Conservation (phyloP, 2,888 invertebrate species). For the Coecobrya sp. region DNA sequence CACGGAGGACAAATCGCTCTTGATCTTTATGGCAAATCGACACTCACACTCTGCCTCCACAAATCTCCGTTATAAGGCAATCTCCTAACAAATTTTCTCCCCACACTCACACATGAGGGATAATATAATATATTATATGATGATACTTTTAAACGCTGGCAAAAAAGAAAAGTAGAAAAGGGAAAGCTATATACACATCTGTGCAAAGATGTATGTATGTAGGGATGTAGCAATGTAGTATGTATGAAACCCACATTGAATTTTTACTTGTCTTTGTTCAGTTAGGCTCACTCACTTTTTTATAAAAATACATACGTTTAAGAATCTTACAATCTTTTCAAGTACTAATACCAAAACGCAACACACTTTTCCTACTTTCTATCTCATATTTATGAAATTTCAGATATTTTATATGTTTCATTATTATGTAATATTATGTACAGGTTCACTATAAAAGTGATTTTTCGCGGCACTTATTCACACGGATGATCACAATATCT, state of each 20-base stretch:
- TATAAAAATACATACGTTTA: conserved; percentile 38
- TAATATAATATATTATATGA: conserved; percentile 48
- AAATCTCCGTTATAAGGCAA: conserved; percentile 86
- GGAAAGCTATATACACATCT: not conserved
- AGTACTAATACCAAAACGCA: conserved; percentile 55
- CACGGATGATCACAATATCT: conserved; percentile 76
- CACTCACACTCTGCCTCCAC: conserved; percentile 86
- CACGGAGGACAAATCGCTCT: conserved; percentile 86
- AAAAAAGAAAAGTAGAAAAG: conserved; percentile 41
- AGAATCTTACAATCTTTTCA: conserved; percentile 70
- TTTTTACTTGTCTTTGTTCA: conserved; percentile 22
- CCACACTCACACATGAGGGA: conserved; percentile 32
- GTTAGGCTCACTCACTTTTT: not conserved
- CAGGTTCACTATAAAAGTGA: conserved; percentile 26
- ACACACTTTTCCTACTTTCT: not conserved
- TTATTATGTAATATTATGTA: conserved; percentile 39
- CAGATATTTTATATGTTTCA: not conserved
- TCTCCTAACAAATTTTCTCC: conserved; percentile 85
- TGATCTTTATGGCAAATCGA: conserved; percentile 87
- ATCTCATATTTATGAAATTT: conserved; percentile 32
- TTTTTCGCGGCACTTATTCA: conserved; percentile 69
- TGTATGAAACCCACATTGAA: conserved; percentile 68
- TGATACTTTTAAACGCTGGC: conserved; percentile 38
- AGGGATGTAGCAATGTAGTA: not conserved
- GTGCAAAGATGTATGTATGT: not conserved